Base-by-base conservation (phyloP, 2,113 vertebrate species). In the Morone chrysops region DNA sequence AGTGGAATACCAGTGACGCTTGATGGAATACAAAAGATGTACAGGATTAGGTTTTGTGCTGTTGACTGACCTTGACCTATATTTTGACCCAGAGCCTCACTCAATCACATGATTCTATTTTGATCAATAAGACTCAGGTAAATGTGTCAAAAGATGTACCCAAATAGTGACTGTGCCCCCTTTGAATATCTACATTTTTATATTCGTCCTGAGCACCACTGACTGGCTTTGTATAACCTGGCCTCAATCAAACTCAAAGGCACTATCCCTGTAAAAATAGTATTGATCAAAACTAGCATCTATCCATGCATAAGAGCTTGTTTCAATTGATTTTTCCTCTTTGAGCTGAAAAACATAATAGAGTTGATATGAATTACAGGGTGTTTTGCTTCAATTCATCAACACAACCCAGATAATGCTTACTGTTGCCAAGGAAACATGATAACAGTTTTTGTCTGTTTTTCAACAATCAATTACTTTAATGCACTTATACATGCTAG, bases 381-480 rank as follows among this genome's bases (percentile, higher is more conserved):
- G 92, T 96, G 94, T 96, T 96, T 96, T 94, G 95, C 95, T 95
- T 97, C 95, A 94, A 94, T 97, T 96, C 95, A 95, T 97, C 95
- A 95, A 95, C 96, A 95, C 94, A 95, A 92, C 90, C 84, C 93
- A 95, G 95, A 96, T 96, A 96, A 94, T 96, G 94, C 95, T 95
- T 75, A 90, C 94, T 87, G 96, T 97, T 97, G 96, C 96, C 95
- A 96, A 87, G 94, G 96, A 89, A 97, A 97, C 95, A 89, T 89
- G 93, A 95, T 96, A 96, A 96, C 95, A 94, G 93, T 94, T 94
- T 96, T 94, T 94, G 95, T 94, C 95, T 96, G 94, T 96, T 97
- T 95, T 95, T 96, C 91, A 96, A 94, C 96, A 96, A 97, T 97
- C 95, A 97, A 96, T 97, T 96, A 96, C 96, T 95, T 96, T 95